phyloP scores from a whole-genome alignment of 2,888 invertebrate genomes.

The Lathronympha strigana region DNA sequence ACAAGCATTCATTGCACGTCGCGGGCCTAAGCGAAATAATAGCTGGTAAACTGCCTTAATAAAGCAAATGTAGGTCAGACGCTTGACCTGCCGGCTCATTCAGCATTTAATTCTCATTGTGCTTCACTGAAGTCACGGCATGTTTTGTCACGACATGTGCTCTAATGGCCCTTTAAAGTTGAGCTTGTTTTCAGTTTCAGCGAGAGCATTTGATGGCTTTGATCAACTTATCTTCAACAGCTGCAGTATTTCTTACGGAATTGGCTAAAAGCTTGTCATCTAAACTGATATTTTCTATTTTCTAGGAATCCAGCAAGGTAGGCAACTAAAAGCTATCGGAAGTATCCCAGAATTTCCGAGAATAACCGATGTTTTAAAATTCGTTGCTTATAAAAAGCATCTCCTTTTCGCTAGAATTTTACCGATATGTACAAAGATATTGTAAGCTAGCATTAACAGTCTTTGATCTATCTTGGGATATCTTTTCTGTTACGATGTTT shows the following conservation, averaged over 20 bases:
- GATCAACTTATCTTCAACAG: background rate
- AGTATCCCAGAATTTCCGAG: too few species aligned
- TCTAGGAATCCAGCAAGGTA: background rate
- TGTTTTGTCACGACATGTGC: constrained; percentile 35
- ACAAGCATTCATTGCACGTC: constrained; percentile 51
- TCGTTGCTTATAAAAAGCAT: background rate
- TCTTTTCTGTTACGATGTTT: too few species aligned
- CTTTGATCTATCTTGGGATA: too few species aligned
- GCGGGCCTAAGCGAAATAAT: constrained; percentile 48
- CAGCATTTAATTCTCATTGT: constrained; percentile 55
- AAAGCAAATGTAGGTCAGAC: constrained; percentile 52
- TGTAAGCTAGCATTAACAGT: too few species aligned
- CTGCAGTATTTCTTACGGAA: too few species aligned
- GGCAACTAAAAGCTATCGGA: background rate
- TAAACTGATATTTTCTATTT: background rate
- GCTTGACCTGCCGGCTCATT: constrained; percentile 53
- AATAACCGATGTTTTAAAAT: background rate
- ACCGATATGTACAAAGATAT: too few species aligned
- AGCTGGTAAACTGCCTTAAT: constrained; percentile 41
- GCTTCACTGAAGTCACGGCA: constrained; percentile 29
- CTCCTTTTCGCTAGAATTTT: too few species aligned
- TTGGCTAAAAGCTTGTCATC: too few species aligned
- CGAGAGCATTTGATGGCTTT: background rate
- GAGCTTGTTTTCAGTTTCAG: constrained; percentile 10
- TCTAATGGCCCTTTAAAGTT: constrained; percentile 21